Conservation (phyloP, 2,113 vertebrate genomes). For the Melanocharis versteri region DNA sequence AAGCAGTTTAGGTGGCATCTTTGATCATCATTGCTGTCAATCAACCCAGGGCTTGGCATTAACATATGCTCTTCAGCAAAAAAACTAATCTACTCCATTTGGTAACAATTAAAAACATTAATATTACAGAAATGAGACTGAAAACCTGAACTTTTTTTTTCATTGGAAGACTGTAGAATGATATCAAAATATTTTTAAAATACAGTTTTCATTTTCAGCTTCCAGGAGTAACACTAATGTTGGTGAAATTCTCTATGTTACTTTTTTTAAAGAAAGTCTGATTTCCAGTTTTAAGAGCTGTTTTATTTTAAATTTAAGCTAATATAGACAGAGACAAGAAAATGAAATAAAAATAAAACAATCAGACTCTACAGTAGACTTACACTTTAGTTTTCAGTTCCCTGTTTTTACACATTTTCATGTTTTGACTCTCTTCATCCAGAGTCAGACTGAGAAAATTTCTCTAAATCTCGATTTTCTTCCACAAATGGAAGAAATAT, state of each 20-base stretch:
- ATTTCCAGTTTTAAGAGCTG: neutral
- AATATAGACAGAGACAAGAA: neutral
- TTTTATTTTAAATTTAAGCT: neutral
- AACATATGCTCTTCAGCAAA: constrained; percentile 60
- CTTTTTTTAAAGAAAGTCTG: neutral
- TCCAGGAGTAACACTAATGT: neutral
- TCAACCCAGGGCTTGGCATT: constrained; percentile 38
- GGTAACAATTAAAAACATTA: constrained; percentile 43
- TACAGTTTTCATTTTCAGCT: neutral
- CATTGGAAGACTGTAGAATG: neutral
- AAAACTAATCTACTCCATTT: constrained; percentile 62
- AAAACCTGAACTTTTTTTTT: neutral
- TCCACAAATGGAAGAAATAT: neutral
- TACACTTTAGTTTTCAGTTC: neutral
- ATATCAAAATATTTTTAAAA: neutral
- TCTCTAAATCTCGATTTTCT: neutral
- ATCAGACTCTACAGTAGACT: neutral
- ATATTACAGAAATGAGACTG: constrained; percentile 24
- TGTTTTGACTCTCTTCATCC: neutral
- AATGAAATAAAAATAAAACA: neutral
- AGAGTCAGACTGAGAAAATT: neutral
- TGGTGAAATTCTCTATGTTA: neutral
- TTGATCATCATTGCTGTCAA: constrained; percentile 55
- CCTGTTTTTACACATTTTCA: neutral
- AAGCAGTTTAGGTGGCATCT: constrained; percentile 58